A percentile compares a stretch with the other conserved stretches of the same genome.
phyloP scores from a whole-genome alignment of 2,888 invertebrate genomes.

The Palloptera scutellata region DNA sequence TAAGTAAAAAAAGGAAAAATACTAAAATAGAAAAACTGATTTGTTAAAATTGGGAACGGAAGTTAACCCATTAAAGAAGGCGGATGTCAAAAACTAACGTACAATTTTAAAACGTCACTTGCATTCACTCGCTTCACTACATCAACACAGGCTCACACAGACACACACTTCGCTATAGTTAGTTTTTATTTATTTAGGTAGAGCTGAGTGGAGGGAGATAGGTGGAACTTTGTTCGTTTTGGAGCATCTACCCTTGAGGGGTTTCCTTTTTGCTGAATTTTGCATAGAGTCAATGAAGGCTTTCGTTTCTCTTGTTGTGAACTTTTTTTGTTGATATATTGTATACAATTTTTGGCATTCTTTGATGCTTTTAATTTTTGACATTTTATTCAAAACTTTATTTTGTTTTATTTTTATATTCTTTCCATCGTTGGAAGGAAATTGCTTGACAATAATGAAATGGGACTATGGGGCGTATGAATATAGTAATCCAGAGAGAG shows the following conservation, averaged over 20 bases:
- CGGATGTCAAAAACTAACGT: constrained; percentile 52
- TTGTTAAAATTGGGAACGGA: constrained; percentile 19
- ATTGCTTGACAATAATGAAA: constrained; percentile 13
- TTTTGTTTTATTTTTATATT: constrained; percentile 3
- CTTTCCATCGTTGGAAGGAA: neutral
- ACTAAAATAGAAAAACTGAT: constrained; percentile 4
- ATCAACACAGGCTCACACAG: neutral
- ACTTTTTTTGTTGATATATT: constrained; percentile 26
- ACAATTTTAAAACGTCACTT: constrained; percentile 39
- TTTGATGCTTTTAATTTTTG: constrained; percentile 49
- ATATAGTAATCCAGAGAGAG: too few relatives aligned
- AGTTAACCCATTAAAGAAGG: constrained; percentile 46
- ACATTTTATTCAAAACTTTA: constrained; percentile 45
- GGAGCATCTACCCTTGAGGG: constrained; percentile 32
- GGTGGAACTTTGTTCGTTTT: neutral
- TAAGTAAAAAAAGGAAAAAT: constrained; percentile 1
- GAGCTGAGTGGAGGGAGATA: neutral
- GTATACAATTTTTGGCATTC: constrained; percentile 40
- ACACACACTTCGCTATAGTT: constrained; percentile 4
- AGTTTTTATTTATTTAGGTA: neutral
- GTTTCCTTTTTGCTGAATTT: constrained; percentile 24
- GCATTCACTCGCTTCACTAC: constrained; percentile 37
- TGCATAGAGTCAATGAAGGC: constrained; percentile 43
- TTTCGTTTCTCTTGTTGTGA: neutral
- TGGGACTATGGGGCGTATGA: neutral